Evolutionary conservation across 1,140 invertebrate genomes (phyloP).

Genomic region (Drosophila novamexicana): DNA sequence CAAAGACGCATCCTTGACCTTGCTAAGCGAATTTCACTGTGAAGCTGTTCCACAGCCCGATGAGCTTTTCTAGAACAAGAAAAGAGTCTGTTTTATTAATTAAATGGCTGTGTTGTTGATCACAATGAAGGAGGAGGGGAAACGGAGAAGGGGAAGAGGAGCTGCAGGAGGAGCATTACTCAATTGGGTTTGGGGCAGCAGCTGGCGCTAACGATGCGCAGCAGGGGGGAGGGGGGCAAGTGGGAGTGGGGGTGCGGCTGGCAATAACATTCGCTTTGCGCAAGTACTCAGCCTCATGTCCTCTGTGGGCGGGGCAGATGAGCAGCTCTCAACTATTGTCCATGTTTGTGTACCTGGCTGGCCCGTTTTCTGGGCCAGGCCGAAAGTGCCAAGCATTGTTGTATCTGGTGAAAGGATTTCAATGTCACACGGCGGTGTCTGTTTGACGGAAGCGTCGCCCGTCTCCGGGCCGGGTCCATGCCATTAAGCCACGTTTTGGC

Average conservation of each 20-base stretch:
- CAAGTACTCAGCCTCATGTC: slow-evolving; percentile 48
- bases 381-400: slow-evolving; percentile 19
- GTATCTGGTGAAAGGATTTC: slow-evolving; percentile 70
- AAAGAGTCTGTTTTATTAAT: slow-evolving; percentile 57
- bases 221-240: slow-evolving; percentile 1
- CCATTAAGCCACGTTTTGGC: slow-evolving; percentile 64
- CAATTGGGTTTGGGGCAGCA: slow-evolving; percentile 58
- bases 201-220: slow-evolving; percentile 52
- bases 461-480: slow-evolving; percentile 40
- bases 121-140: background rate
- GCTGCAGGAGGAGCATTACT: slow-evolving; percentile 26
- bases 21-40: background rate
- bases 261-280: slow-evolving; percentile 53
- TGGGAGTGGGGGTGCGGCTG: background rate
- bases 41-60: background rate
- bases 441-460: slow-evolving; percentile 5
- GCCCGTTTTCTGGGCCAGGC: slow-evolving; percentile 5
- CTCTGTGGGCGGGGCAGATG: background rate
- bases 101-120: slow-evolving; percentile 58
- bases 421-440: slow-evolving; percentile 58
- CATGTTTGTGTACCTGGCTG: slow-evolving; percentile 23
- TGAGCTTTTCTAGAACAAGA: background rate
- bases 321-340: slow-evolving; percentile 57
- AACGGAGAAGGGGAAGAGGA: no score
- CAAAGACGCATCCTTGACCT: slow-evolving; percentile 15